Base-by-base conservation (phyloP, 2,797 vertebrate species). In the Acrossocheilus wenchowensis region DNA sequence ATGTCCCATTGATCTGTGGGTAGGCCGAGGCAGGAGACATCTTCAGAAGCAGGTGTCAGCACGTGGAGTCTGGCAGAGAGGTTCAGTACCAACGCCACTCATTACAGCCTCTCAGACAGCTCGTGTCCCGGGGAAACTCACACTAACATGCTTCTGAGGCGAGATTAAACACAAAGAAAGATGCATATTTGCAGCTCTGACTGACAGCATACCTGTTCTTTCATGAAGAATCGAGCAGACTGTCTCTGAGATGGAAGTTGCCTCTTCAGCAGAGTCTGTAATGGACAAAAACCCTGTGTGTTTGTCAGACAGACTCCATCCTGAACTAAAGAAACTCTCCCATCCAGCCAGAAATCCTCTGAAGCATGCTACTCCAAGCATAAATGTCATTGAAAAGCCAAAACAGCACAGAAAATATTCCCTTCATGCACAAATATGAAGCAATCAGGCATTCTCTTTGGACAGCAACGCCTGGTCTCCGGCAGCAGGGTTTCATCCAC, bases 401-500 rank as follows among this genome's bases (percentile, higher is more conserved):
- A 77, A 84, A 68, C 34, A 62, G 17, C 11, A 69, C 57, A 15
- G 7, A 68, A 45, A 4, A 43, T 11, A 17, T 52, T 68, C 72
- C 36, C 45, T 77, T 88, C 34, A 82, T 64, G 66, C n/a, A 19
- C 83, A 82, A 43, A 73, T 62, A 50, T n/a, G 0, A 66, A 73
- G 64, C 85, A 84, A 83, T 79, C 81, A 87, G 48, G 74, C n/a
- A 88, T 87, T 88, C 81, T 87, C 81, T 86, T 87, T 87, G 83
- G 86, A 79, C 73, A 80, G 41, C 45, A 39, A 9, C 36, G 3
- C 83, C 30, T 39, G 66, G 66, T 68, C 66, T 68, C 34, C 34
- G 21, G 34, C 66, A 68, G 34, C 66, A 36, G 77, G 82, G 75
- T 64, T 85, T 86, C 78, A 36, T 88, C 48, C 77, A 23, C 34